Evolutionary conservation across 2,797 vertebrate species (phyloP), one percentile per base, ranked within the genome.

Genomic region (Xiphorhynchus erythropygius): DNA sequence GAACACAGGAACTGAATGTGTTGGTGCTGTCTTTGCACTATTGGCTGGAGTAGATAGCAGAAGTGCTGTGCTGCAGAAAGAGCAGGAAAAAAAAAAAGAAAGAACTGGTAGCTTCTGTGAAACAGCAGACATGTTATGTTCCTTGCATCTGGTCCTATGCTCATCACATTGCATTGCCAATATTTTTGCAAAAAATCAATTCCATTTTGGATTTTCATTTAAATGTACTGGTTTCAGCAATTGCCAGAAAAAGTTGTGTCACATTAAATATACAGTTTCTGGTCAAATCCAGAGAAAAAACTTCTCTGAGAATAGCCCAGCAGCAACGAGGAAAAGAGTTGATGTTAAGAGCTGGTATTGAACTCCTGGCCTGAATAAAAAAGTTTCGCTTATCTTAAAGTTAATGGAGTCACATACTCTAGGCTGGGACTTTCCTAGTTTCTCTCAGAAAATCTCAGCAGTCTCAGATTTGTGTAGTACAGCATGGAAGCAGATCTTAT

Each of bases 1-100:
- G 28, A 82, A 30, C n/a, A 71, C 5, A 62, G 42, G n/a, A 59
- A 52, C 55, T 56, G 53, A 84, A 82, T 0, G 1, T 30, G 55
- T 53, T 79, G 35, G 23, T 82, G 50, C 42, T 65, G 46, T 57
- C 55, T 93, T 93, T 94, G 70, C 56, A 56, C 50, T 67, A 13
- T 33, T 79, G 81, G 65, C 75, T 87, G 75, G 18, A 90, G 71
- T 84, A 96, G 89, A 89, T 93, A 87, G 89, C 44, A 92, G 50
- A 84, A 87, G 60, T 79, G 68, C 33, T 67, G 18, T 67, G 52
- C 35, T 56, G 32, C 28, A 62, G 62, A 68, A 22, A 85, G 27
- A 62, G 18, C 13, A 92, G 42, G 46, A 9, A 5, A 21, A 44
- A 44, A 44, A 84, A 93, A 88, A 74, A 39, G 25, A 62, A 87